Percentiles rank a stretch among this genome's conserved stretches.
Conservation (phyloP, 2,113 vertebrate species). For the Puntigrus tetrazona region DNA sequence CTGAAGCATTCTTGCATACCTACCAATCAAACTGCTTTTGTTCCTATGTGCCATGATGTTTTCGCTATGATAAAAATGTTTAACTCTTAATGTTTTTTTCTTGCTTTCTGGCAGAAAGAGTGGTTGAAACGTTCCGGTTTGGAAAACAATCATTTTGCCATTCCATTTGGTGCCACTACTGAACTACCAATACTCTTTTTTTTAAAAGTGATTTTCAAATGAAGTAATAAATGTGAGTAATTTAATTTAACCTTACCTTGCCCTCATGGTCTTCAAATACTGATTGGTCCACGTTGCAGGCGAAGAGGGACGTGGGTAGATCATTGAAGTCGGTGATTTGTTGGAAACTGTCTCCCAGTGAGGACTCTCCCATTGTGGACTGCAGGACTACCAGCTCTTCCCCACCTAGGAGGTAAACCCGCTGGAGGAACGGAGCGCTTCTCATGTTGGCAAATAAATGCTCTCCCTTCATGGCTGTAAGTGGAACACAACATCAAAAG, state of each 20-base stretch:
- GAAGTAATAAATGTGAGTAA: not conserved
- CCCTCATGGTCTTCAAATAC: constrained; percentile 84
- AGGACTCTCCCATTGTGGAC: constrained; percentile 70
- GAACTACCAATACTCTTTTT: not conserved
- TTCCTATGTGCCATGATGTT: not conserved
- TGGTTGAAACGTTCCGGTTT: not conserved
- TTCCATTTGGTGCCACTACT: not conserved
- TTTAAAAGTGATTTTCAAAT: not conserved
- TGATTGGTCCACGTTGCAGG: constrained; percentile 85
- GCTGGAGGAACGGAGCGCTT: constrained; percentile 67
- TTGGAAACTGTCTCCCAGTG: constrained; percentile 77
- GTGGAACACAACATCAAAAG: constrained; percentile 26
- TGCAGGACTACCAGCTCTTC: constrained; percentile 78
- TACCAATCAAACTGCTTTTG: constrained; percentile 18
- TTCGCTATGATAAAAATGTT: not conserved
- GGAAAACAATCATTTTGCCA: not conserved
- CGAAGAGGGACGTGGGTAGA: constrained; percentile 83
- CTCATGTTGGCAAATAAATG: constrained; percentile 79
- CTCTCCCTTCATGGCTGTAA: constrained; percentile 83
- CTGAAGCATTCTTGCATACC: constrained; percentile 18
- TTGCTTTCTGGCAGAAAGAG: not conserved
- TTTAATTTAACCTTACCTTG: constrained; percentile 72
- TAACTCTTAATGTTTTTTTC: not conserved
- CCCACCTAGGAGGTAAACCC: constrained; percentile 66
- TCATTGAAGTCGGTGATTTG: constrained; percentile 87